Conservation (phyloP, 2,113 vertebrate genomes). For the Pteronura brasiliensis region DNA sequence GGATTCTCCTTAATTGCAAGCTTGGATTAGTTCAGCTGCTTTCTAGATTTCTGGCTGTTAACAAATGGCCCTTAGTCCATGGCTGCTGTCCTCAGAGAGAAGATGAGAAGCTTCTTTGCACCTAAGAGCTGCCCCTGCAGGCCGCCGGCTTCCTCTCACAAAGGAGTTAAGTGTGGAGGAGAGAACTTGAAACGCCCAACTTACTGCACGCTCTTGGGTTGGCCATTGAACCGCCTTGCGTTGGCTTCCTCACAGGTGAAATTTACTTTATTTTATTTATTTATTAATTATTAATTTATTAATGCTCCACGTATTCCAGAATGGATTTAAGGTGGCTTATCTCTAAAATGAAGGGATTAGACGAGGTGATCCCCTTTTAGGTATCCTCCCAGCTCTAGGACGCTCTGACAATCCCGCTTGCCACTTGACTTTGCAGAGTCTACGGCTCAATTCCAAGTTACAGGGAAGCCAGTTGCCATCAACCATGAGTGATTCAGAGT, state of each 20-base stretch:
- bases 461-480: conserved; percentile 36
- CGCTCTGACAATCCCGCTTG: conserved; percentile 3
- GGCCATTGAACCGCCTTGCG: neutral
- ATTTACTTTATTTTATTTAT: conserved; percentile 72
- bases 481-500: conserved; percentile 46
- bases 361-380: conserved; percentile 35
- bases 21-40: conserved; percentile 34
- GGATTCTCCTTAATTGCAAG: neutral
- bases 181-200: neutral
- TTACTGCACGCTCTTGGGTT: neutral
- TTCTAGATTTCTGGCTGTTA: conserved; percentile 41
- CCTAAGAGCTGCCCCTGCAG: neutral
- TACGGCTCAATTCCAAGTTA: conserved; percentile 60
- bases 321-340: conserved; percentile 66
- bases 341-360: conserved; percentile 73
- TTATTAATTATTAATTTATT: conserved; percentile 74
- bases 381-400: conserved; percentile 4
- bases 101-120: neutral
- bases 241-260: conserved; percentile 47
- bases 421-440: conserved; percentile 60
- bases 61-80: neutral
- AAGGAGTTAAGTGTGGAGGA: no score
- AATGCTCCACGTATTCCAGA: conserved; percentile 55
- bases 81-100: conserved; percentile 20
- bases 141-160: neutral